Conservation (phyloP, 2,113 vertebrate species). For the Syrmaticus mikado region DNA sequence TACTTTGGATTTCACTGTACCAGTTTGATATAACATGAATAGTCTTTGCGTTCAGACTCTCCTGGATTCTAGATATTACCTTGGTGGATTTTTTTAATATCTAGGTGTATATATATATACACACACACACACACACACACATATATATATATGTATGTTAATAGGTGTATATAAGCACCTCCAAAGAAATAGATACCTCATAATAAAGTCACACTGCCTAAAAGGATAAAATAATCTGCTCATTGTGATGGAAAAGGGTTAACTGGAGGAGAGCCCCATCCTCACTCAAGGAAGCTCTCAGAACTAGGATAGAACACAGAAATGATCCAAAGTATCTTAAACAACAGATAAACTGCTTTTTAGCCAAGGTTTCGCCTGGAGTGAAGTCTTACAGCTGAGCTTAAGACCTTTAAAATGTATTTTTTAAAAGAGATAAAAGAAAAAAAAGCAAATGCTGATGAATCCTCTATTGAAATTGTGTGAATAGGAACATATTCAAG, state of each 20-base stretch:
- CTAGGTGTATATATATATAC: neutral
- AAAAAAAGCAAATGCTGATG: neutral
- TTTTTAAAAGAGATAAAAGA: neutral
- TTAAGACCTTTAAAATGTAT: neutral
- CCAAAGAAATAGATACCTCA: neutral
- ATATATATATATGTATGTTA: too few species aligned
- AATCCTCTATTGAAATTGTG: neutral
- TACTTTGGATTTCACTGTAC: neutral
- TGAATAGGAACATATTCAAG: slow-evolving; percentile 28
- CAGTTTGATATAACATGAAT: neutral
- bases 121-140: too few species aligned
- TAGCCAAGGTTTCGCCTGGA: neutral
- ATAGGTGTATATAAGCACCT: neutral
- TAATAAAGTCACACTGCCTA: neutral
- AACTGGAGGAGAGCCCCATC: neutral
- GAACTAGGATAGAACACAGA: neutral
- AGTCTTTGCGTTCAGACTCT: neutral
- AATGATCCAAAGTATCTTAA: slow-evolving; percentile 22
- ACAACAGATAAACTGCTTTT: slow-evolving; percentile 9
- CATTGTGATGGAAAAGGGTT: neutral
- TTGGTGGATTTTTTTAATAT: neutral
- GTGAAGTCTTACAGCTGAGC: neutral
- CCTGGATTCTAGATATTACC: neutral
- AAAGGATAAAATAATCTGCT: neutral
- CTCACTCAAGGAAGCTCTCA: neutral